phyloP scores from a whole-genome alignment of 2,113 vertebrate species.

The Atlantisia rogersi region DNA sequence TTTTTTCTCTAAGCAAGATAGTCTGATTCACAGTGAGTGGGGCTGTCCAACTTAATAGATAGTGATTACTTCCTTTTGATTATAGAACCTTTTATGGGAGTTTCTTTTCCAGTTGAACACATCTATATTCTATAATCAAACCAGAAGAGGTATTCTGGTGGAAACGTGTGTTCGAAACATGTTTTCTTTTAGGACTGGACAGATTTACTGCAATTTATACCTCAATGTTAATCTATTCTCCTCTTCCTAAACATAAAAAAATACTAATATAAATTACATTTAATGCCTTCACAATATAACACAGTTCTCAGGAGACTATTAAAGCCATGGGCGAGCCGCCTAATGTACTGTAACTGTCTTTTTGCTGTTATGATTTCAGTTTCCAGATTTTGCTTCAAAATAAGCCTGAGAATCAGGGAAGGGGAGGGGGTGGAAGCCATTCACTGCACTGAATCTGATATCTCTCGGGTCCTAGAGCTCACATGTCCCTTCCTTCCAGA shows the following conservation, averaged over 20 bases:
- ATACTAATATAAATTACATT: conserved; percentile 1
- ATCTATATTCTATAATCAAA: conserved; percentile 1
- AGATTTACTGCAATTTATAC: conserved; percentile 10
- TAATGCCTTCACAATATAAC: conserved; percentile 2
- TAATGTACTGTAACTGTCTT: not conserved
- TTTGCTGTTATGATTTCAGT: conserved; percentile 37
- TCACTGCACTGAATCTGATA: conserved; percentile 9
- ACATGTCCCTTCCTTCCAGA: conserved; percentile 40
- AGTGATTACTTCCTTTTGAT: conserved; percentile 54
- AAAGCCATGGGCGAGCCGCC: not conserved
- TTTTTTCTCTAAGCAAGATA: not conserved
- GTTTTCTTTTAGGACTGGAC: not conserved
- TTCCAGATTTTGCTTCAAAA: conserved; percentile 33
- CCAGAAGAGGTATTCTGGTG: not conserved
- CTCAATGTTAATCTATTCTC: not conserved
- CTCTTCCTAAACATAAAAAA: not conserved
- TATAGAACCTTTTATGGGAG: conserved; percentile 11
- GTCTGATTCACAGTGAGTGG: conserved; percentile 38
- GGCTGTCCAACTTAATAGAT: conserved; percentile 27
- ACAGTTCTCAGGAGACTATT: not conserved
- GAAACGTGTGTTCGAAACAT: not conserved
- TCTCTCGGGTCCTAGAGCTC: conserved; percentile 45
- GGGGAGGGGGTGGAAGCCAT: not conserved
- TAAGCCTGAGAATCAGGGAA: conserved; percentile 14
- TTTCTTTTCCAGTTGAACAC: conserved; percentile 10